A percentile compares a stretch with the other conserved stretches of the same genome.
Conservation (phyloP, 1,140 invertebrate genomes). For the Drosophila lowei region DNA sequence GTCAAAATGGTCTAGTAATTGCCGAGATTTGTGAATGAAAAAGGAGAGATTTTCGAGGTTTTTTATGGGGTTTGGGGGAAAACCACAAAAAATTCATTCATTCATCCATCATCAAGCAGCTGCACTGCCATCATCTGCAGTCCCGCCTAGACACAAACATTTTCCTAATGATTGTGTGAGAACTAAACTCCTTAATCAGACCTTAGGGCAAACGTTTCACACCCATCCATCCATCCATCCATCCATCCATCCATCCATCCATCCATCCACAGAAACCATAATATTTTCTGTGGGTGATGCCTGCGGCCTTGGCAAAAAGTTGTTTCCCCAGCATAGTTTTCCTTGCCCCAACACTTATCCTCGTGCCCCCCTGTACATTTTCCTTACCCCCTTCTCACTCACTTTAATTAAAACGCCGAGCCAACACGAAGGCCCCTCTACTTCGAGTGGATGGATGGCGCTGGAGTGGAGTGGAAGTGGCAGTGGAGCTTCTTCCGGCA, state of each 20-base stretch:
- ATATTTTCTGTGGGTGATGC: slow-evolving; percentile 36
- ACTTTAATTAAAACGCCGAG: slow-evolving; percentile 73
- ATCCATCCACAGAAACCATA: slow-evolving; percentile 30
- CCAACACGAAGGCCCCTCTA: slow-evolving; percentile 42
- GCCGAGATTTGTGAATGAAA: slow-evolving; percentile 13
- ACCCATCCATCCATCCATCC: slow-evolving; percentile 8
- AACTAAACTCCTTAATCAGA: slow-evolving; percentile 48
- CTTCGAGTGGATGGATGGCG: neutral
- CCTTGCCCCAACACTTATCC: neutral
- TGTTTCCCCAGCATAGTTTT: slow-evolving; percentile 43
- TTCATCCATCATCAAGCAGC: slow-evolving; percentile 39
- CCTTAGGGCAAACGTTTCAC: slow-evolving; percentile 31
- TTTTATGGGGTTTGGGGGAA: slow-evolving; percentile 28
- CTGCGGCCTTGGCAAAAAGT: slow-evolving; percentile 31
- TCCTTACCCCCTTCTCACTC: slow-evolving; percentile 13
- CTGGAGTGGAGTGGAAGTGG: neutral
- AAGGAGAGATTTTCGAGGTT: slow-evolving; percentile 7
- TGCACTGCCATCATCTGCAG: slow-evolving; percentile 30
- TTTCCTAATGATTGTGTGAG: slow-evolving; percentile 71
- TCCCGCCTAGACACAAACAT: slow-evolving; percentile 16
- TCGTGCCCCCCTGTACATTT: neutral
- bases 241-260: slow-evolving; percentile 13
- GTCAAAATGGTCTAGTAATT: slow-evolving; percentile 24
- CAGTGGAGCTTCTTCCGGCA: too few relatives aligned
- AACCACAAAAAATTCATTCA: slow-evolving; percentile 15